Percentiles rank a stretch among this genome's conserved stretches.
These are phyloP conservation scores for Fregetta grallaria DNA, from an alignment of 2,113 vertebrate species.

Conservation along the genomic window DNA sequence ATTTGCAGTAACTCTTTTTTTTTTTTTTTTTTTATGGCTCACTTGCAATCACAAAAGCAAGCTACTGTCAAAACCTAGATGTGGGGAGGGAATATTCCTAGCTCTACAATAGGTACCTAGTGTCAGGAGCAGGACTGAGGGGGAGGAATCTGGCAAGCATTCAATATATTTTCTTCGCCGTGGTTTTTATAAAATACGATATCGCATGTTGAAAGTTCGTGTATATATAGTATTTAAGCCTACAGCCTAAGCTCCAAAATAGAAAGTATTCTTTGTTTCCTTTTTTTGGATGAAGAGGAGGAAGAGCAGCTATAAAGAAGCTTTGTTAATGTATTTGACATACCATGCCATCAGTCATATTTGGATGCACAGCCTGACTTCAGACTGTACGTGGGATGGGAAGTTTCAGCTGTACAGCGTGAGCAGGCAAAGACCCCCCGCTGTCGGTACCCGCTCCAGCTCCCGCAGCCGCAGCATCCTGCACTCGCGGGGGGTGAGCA, in stretches of 20 bases:
- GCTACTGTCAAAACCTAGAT: background rate
- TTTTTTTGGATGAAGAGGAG: background rate
- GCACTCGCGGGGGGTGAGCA: fast-evolving
- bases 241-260: background rate
- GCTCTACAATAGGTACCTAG: background rate
- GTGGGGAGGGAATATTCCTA: background rate
- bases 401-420: background rate
- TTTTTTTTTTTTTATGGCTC: background rate
- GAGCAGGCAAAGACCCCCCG: background rate
- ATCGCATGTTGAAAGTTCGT: background rate
- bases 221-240: background rate
- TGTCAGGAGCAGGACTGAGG: background rate
- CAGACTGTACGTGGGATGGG: background rate
- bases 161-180: background rate
- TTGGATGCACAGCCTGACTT: background rate
- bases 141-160: conserved; percentile 9
- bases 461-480: background rate
- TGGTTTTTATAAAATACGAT: background rate
- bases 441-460: fast-evolving
- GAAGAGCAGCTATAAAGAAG: background rate
- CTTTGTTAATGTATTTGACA: background rate
- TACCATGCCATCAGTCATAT: background rate
- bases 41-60: conserved; percentile 5
- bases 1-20: conserved; percentile 6
- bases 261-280: background rate